phyloP scores from a whole-genome alignment of 2,888 invertebrate species.

The Trichacis sp. region DNA sequence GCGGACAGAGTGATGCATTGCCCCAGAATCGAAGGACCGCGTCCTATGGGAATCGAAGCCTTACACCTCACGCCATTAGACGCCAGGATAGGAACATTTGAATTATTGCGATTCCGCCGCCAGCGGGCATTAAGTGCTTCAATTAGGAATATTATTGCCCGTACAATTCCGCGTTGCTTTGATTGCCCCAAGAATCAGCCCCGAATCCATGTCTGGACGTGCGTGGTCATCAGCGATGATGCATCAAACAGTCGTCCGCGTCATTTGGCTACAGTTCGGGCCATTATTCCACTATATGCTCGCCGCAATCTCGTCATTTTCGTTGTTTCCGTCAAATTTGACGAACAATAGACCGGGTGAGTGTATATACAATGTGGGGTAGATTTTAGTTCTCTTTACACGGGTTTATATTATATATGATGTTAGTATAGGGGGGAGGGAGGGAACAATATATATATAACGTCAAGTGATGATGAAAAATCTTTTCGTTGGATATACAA shows the following conservation, averaged over 20 bases:
- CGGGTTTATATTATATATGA: too few relatives aligned
- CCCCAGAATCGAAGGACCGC: constrained; percentile 55
- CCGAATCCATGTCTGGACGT: constrained; percentile 36
- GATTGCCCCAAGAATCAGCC: constrained; percentile 38
- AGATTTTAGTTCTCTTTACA: too few relatives aligned
- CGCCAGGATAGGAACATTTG: constrained; percentile 50
- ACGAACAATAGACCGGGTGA: background rate
- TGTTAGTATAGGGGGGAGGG: too few relatives aligned
- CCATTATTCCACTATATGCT: background rate
- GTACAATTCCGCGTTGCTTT: constrained; percentile 39
- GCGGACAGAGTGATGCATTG: constrained; percentile 68
- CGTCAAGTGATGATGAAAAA: too few relatives aligned
- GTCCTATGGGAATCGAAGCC: constrained; percentile 66
- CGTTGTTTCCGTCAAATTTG: background rate
- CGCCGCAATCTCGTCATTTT: constrained; percentile 1
- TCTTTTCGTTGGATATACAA: too few relatives aligned
- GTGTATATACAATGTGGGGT: too few relatives aligned
- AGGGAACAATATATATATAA: too few relatives aligned
- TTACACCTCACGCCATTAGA: constrained; percentile 63
- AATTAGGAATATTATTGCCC: constrained; percentile 58
- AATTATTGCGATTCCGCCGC: constrained; percentile 68
- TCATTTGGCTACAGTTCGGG: constrained; percentile 24
- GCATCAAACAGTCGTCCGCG: constrained; percentile 39
- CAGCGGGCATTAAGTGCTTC: constrained; percentile 63
- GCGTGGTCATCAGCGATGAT: constrained; percentile 35